Evolutionary conservation across 2,888 invertebrate genomes (phyloP).

Genomic region (Bombylius discolor): DNA sequence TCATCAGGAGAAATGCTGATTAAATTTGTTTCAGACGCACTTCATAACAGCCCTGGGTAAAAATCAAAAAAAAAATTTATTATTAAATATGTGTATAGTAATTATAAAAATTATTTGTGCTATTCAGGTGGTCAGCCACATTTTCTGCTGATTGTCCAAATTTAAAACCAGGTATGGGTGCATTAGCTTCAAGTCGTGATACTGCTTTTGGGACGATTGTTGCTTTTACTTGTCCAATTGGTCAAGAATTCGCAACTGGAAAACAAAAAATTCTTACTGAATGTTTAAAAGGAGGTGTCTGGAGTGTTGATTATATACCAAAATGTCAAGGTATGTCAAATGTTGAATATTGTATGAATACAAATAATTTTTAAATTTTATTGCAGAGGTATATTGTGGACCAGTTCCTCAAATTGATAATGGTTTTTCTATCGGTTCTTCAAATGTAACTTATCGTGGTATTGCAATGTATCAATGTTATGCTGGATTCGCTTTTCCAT

Average conservation of each 20-base stretch:
- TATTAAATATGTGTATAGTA: neutral
- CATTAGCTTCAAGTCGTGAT: conserved; percentile 80
- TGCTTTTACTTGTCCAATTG: conserved; percentile 82
- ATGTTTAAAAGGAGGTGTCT: conserved; percentile 80
- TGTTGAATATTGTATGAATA: neutral
- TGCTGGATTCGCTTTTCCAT: conserved; percentile 87
- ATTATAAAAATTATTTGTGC: neutral
- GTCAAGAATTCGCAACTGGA: conserved; percentile 88
- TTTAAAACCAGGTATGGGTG: conserved; percentile 71
- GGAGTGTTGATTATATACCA: conserved; percentile 84
- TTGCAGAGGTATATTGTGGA: conserved; percentile 77
- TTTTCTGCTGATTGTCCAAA: conserved; percentile 88
- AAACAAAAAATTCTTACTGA: conserved; percentile 70
- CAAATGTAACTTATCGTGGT: conserved; percentile 88
- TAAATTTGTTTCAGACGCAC: conserved; percentile 73
- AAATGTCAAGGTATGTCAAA: conserved; percentile 66
- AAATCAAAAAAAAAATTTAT: conserved; percentile 2
- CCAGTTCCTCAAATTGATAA: conserved; percentile 97
- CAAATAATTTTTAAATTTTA: neutral
- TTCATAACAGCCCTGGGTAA: conserved; percentile 53
- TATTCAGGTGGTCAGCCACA: conserved; percentile 72
- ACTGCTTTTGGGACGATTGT: conserved; percentile 82
- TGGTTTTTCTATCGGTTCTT: conserved; percentile 89
- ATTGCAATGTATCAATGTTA: conserved; percentile 93
- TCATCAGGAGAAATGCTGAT: conserved; percentile 87